A percentile compares a stretch with the other conserved stretches of the same genome.
These are phyloP conservation scores for Sclerurus mexicanus DNA, from an alignment of 2,113 vertebrate species.

Conservation along the genomic window DNA sequence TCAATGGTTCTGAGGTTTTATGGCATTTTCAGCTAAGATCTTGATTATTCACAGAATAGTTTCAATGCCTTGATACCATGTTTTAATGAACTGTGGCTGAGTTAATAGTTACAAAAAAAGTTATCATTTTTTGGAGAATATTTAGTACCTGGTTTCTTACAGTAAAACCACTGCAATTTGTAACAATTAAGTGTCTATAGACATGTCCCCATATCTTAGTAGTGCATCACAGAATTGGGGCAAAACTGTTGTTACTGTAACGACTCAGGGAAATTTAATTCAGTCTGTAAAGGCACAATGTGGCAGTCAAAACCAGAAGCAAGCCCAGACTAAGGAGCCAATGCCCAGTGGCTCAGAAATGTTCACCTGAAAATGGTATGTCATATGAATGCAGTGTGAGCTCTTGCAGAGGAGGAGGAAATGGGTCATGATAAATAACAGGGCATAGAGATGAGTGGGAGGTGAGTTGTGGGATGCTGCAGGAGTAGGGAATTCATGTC, in stretches of 20 bases:
- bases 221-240: not conserved
- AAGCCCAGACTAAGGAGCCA: not conserved
- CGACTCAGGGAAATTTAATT: not conserved
- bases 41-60: not conserved
- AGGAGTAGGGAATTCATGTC: slow-evolving; percentile 3
- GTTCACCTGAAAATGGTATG: not conserved
- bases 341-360: not conserved
- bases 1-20: not conserved
- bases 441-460: not conserved
- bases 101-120: not conserved
- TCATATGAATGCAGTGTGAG: fast-evolving
- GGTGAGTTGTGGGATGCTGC: not conserved
- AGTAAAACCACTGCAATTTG: not conserved
- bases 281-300: not conserved
- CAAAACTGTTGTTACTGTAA: not conserved
- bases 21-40: not conserved
- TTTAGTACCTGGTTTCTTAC: not conserved
- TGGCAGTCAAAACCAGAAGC: not conserved
- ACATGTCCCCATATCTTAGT: not conserved
- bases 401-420: not conserved
- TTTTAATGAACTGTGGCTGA: not conserved
- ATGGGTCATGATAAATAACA: not conserved
- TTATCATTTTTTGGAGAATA: not conserved
- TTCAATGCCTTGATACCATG: not conserved
- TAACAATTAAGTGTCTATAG: not conserved